phyloP scores from a whole-genome alignment of 2,797 vertebrate species.

The Eupleurogrammus muticus region DNA sequence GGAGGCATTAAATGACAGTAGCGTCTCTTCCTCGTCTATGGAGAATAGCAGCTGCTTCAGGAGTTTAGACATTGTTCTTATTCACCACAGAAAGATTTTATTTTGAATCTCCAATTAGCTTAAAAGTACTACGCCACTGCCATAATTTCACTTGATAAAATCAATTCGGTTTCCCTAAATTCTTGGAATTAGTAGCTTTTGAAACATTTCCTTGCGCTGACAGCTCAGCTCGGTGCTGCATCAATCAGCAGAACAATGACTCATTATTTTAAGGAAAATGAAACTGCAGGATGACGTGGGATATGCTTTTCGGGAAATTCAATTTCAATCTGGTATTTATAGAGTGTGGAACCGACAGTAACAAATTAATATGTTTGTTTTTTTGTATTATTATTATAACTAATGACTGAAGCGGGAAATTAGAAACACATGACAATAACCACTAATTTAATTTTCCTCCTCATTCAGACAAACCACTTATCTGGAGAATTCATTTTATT shows the following conservation, averaged over 20 bases:
- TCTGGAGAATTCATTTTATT: conserved; percentile 26
- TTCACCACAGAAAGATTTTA: background rate
- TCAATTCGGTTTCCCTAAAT: background rate
- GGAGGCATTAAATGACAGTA: background rate
- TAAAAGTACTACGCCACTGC: background rate
- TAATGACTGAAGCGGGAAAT: conserved; percentile 34
- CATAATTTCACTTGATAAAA: conserved; percentile 11
- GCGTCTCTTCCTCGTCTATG: background rate
- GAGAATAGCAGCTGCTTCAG: conserved; percentile 5
- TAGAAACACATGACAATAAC: conserved; percentile 36
- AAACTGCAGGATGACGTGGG: conserved; percentile 9
- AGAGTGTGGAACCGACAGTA: conserved; percentile 1
- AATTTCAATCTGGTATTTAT: conserved; percentile 28
- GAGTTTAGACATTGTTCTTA: conserved; percentile 1
- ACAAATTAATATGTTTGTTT: conserved; percentile 11
- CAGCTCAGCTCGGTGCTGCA: background rate
- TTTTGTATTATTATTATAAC: conserved; percentile 34
- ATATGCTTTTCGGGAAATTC: conserved; percentile 25
- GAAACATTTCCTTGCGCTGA: background rate
- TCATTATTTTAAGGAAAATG: conserved; percentile 12
- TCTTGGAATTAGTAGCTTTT: conserved; percentile 13
- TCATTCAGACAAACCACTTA: conserved; percentile 29
- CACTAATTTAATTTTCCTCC: conserved; percentile 21
- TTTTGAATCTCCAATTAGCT: conserved; percentile 4
- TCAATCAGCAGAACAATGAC: conserved; percentile 8